Percentiles rank a stretch among this genome's conserved stretches.
These are phyloP conservation scores for Eristalis pertinax DNA, from an alignment of 2,888 invertebrate species.

Conservation along the genomic window DNA sequence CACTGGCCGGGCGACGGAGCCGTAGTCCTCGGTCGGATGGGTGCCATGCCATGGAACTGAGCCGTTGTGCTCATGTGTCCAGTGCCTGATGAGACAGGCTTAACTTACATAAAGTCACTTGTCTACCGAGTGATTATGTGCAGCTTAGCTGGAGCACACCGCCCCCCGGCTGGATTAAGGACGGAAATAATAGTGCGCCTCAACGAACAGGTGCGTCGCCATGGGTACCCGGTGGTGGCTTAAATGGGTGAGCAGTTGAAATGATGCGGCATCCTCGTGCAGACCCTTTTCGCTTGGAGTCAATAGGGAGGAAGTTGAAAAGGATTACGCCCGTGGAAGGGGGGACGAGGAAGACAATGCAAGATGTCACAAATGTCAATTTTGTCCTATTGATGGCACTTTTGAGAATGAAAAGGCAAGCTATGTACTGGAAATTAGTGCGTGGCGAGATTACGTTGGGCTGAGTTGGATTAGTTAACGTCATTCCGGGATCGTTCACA, in stretches of 20 bases:
- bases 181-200: slow-evolving; percentile 50
- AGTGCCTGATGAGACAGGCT: slow-evolving; percentile 23
- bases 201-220: slow-evolving; percentile 25
- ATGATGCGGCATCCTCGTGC: not conserved
- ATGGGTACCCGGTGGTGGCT: not conserved
- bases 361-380: not conserved
- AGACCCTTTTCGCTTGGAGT: not conserved
- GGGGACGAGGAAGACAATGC: not conserved
- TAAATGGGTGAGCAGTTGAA: not conserved
- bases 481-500: no score
- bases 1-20: slow-evolving; percentile 27
- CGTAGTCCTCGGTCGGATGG: not conserved
- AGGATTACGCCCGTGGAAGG: not conserved
- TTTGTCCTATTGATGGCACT: not conserved
- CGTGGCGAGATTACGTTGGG: no score
- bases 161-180: slow-evolving; percentile 47
- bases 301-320: not conserved
- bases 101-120: slow-evolving; percentile 57
- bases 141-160: slow-evolving; percentile 40
- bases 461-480: no score
- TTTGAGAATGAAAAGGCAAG: no score
- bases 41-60: no score
- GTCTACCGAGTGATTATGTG: slow-evolving; percentile 51
- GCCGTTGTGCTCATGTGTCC: slow-evolving; percentile 29
- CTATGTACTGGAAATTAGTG: no score